Evolutionary conservation across 2,888 invertebrate genomes (phyloP), one percentile per base, ranked within the genome.

Genomic region (Sesia apiformis): DNA sequence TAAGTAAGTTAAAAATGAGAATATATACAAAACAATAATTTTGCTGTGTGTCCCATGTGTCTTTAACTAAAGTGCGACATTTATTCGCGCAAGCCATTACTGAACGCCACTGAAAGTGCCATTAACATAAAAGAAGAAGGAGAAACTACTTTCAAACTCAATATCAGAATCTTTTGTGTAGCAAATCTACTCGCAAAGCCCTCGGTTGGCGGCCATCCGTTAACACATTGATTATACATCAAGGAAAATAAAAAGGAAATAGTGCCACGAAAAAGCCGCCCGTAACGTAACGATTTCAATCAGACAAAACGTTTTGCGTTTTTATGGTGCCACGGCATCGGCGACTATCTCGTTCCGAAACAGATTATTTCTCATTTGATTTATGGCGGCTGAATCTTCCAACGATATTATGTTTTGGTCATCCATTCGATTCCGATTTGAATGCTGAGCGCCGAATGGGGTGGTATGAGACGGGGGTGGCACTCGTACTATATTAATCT

Each of bases 351-450:
- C 88, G 82, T 82, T 80, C 86, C 85, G 84, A 85, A 85, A 90
- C 88, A 90, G 90, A 90, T 90, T 90, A 90, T 90, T 90, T 83
- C 90, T 90, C 89, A 90, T 90, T 89, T 90, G 90, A 90, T 90
- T 90, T 90, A 90, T 90, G 87, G 80, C 78, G 78, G 79, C 81
- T 80, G 88, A 84, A 86, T 87, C 86, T 84, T 85, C 88, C 83
- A 84, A 83, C 81, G 89, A 87, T 89, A 89, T 89, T 89, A 89
- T 89, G 89, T 89, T 89, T 88, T 89, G 88, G 89, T 89, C 89
- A 89, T 88, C 89, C 88, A 88, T 89, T 89, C 89, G 86, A 89
- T 89, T 86, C 88, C 88, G 87, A 89, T 89, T 89, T 89, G 89
- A 89, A 89, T 89, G 89, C 89, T 80, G 87, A 85, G 73, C 84